These are phyloP conservation scores for Carettochelys insculpta DNA, from an alignment of 2,113 vertebrate genomes.

Conservation along the genomic window DNA sequence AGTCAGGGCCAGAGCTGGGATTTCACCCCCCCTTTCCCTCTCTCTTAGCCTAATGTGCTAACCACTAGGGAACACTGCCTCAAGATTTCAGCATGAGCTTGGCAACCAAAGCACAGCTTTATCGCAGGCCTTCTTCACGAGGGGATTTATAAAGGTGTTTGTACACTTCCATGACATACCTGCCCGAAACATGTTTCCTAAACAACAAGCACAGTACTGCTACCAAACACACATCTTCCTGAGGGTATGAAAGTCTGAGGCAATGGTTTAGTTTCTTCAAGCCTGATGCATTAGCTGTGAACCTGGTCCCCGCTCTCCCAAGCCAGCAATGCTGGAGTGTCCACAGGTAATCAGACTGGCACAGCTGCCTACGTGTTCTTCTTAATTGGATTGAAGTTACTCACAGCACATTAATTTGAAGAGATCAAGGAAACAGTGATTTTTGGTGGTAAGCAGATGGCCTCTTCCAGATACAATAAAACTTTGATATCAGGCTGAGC, in stretches of 20 bases:
- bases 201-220: neutral
- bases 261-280: neutral
- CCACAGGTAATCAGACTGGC: constrained; percentile 55
- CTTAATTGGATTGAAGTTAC: constrained; percentile 73
- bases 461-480: constrained; percentile 53
- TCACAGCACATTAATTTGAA: constrained; percentile 68
- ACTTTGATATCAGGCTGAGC: constrained; percentile 31
- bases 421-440: constrained; percentile 61
- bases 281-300: constrained; percentile 1
- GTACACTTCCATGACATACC: neutral
- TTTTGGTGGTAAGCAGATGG: constrained; percentile 59
- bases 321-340: constrained; percentile 12
- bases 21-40: neutral
- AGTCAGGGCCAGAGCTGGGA: neutral
- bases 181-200: constrained; percentile 9
- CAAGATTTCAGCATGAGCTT: neutral
- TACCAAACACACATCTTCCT: neutral
- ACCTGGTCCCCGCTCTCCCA: neutral
- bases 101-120: neutral
- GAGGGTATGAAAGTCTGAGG: constrained; percentile 7
- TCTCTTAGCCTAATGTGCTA: neutral
- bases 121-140: neutral
- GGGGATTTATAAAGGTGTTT: neutral
- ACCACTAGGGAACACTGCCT: neutral
- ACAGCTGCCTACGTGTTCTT: constrained; percentile 60